phyloP scores from a whole-genome alignment of 2,888 invertebrate genomes.

The Idaea aversata region DNA sequence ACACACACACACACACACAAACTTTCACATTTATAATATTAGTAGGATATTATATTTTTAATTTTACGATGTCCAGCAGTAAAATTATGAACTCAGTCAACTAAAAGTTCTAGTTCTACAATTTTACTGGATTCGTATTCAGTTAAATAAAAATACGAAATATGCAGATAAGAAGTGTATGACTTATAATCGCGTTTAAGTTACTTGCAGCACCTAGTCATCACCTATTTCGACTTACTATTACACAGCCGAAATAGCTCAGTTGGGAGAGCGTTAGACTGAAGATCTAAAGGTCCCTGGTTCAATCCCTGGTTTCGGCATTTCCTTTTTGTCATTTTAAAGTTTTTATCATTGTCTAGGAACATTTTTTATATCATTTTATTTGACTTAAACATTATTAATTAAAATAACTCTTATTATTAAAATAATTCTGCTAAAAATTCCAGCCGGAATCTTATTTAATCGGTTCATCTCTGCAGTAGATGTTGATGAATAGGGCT shows the following conservation, averaged over 20 bases:
- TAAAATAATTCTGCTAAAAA: not conserved
- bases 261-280: slow-evolving; percentile 27
- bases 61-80: too few species aligned
- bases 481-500: not conserved
- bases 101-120: too few species aligned
- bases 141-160: too few species aligned
- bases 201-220: not conserved
- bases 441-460: not conserved
- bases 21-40: too few species aligned
- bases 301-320: slow-evolving; percentile 25
- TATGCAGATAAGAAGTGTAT: too few species aligned
- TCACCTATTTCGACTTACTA: not conserved
- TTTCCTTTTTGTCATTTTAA: slow-evolving; percentile 8
- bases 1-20: too few species aligned
- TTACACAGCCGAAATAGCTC: slow-evolving; percentile 21
- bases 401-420: not conserved
- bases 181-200: too few species aligned
- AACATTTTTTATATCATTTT: too few species aligned
- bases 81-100: too few species aligned
- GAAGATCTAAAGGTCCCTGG: slow-evolving; percentile 27
- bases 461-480: not conserved
- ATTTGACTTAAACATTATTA: not conserved
- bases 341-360: not conserved
- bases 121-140: too few species aligned
- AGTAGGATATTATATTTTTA: too few species aligned